These are phyloP conservation scores for Carapus acus DNA, from an alignment of 2,797 vertebrate species.

Conservation along the genomic window DNA sequence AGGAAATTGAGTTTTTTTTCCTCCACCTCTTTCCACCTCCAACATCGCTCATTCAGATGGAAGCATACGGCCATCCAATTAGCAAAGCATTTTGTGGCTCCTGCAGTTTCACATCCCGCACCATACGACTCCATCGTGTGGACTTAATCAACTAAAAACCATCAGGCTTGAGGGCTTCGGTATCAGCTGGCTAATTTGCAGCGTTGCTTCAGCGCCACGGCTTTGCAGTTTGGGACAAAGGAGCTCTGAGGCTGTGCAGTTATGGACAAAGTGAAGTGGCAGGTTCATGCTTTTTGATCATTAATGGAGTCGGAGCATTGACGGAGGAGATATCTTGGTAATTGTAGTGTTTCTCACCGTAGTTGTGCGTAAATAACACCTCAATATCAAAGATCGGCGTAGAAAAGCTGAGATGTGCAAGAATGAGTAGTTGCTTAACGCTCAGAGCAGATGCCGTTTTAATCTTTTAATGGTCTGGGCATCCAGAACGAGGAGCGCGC, in stretches of 20 bases:
- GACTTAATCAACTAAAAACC: conserved; percentile 21
- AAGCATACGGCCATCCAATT: conserved; percentile 16
- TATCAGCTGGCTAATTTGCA: conserved; percentile 29
- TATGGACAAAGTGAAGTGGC: conserved; percentile 3
- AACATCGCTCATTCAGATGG: conserved; percentile 17
- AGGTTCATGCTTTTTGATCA: no score
- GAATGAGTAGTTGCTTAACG: not conserved
- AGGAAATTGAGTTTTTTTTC: conserved; percentile 5
- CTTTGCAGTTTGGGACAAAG: conserved; percentile 24
- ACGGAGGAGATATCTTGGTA: no score
- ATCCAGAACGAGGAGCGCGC: conserved; percentile 10
- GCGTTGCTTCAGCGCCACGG: conserved; percentile 23
- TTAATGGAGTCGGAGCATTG: no score
- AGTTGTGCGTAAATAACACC: no score
- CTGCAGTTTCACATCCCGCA: conserved; percentile 16
- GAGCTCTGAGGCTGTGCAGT: conserved; percentile 25
- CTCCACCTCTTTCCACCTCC: no score
- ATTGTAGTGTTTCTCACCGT: no score
- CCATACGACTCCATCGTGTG: conserved; percentile 30
- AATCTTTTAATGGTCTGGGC: conserved; percentile 38
- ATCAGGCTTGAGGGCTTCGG: conserved; percentile 20
- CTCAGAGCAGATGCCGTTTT: conserved; percentile 22
- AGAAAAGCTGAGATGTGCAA: no score
- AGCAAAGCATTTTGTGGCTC: conserved; percentile 22
- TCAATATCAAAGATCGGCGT: no score